Evolutionary conservation across 1,140 invertebrate species (phyloP).

Genomic region (Zaprionus ornatus): DNA sequence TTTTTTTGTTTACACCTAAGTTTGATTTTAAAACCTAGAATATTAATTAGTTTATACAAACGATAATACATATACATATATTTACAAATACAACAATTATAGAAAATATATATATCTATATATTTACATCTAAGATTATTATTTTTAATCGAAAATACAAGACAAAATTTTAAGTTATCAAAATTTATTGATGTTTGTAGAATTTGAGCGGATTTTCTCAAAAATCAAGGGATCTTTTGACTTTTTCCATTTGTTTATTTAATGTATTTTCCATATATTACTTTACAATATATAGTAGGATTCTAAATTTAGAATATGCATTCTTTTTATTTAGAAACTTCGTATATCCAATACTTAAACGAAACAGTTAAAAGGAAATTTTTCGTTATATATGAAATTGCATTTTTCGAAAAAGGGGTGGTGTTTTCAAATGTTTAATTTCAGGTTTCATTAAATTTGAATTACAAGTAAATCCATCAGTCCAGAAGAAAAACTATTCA

Average conservation of each 20-base stretch:
- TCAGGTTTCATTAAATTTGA: no score
- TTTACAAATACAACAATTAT: slow-evolving; percentile 33
- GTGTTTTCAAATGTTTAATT: no score
- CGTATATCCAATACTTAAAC: background rate
- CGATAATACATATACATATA: slow-evolving; percentile 30
- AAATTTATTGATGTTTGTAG: background rate
- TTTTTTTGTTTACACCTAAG: slow-evolving; percentile 37
- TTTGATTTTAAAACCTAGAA: slow-evolving; percentile 34
- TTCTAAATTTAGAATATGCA: no score
- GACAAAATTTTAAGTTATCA: background rate
- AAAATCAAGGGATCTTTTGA: background rate
- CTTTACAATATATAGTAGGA: no score
- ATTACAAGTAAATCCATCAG: no score
- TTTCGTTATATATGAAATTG: no score
- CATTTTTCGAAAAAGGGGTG: no score
- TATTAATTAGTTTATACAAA: slow-evolving; percentile 37
- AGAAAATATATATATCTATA: slow-evolving; percentile 25
- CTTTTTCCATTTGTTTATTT: no score
- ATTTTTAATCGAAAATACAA: slow-evolving; percentile 6
- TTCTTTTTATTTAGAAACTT: no score
- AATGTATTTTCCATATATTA: no score
- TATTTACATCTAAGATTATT: slow-evolving; percentile 10
- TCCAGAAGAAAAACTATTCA: no score
- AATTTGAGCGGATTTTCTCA: background rate
- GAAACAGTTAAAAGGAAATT: background rate